Percentiles rank a stretch among this genome's conserved stretches.
phyloP scores from a whole-genome alignment of 2,888 invertebrate genomes.

The Ochropleura plecta region DNA sequence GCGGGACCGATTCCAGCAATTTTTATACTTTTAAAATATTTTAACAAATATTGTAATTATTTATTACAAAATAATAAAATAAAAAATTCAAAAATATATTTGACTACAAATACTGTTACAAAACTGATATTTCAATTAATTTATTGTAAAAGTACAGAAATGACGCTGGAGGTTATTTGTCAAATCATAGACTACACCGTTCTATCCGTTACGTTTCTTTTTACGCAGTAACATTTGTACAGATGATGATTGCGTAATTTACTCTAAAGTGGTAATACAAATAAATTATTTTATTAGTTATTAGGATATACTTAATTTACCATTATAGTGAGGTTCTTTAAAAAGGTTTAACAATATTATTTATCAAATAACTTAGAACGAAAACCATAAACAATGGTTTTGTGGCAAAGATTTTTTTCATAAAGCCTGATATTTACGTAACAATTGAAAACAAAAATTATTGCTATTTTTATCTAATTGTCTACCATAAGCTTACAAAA shows the following conservation, averaged over 20 bases:
- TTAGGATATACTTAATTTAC: not conserved
- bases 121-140: conserved; percentile 23
- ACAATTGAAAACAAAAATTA: not conserved
- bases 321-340: not conserved
- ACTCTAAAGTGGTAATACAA: not conserved
- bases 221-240: conserved; percentile 20
- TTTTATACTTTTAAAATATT: conserved; percentile 67
- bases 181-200: conserved; percentile 66
- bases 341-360: not conserved
- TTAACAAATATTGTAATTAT: not conserved
- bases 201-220: conserved; percentile 61
- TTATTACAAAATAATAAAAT: conserved; percentile 4
- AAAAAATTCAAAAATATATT: conserved; percentile 20
- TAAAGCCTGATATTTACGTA: not conserved
- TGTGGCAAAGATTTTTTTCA: not conserved
- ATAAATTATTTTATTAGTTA: not conserved
- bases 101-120: conserved; percentile 7
- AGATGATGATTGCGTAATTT: not conserved
- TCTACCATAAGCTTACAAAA: not conserved
- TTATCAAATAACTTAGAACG: no score
- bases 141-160: conserved; percentile 61
- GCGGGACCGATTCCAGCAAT: conserved; percentile 84
- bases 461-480: not conserved
- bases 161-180: conserved; percentile 64
- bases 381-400: not conserved